A percentile compares a stretch with the other conserved stretches of the same genome.
These are phyloP conservation scores for Sitophilus oryzae DNA, from an alignment of 1,140 invertebrate genomes.

Conservation along the genomic window DNA sequence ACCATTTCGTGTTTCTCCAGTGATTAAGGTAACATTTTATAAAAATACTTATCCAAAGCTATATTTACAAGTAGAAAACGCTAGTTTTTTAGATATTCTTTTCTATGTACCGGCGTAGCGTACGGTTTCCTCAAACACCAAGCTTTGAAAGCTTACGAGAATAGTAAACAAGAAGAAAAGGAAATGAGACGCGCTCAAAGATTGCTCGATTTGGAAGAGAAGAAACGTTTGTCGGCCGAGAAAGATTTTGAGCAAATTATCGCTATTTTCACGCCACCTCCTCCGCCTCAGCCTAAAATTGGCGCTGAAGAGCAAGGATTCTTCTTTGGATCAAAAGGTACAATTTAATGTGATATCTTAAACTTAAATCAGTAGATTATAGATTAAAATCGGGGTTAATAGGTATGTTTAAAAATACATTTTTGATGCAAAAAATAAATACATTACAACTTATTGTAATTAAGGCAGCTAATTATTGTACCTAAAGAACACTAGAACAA, in stretches of 20 bases:
- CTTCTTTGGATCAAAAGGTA: not conserved
- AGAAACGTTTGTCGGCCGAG: slow-evolving; percentile 11
- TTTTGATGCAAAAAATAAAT: too few relatives aligned
- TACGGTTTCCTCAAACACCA: slow-evolving; percentile 2
- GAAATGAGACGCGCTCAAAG: slow-evolving; percentile 5
- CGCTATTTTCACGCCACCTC: slow-evolving; percentile 13
- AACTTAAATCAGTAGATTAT: too few relatives aligned
- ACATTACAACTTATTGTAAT: too few relatives aligned
- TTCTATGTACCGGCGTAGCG: slow-evolving; percentile 9
- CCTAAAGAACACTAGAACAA: too few relatives aligned
- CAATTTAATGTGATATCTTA: not conserved
- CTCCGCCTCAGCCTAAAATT: not conserved
- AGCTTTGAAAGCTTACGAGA: slow-evolving; percentile 8
- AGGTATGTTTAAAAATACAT: too few relatives aligned
- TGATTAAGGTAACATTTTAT: slow-evolving; percentile 8
- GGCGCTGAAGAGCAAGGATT: not conserved
- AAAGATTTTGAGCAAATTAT: slow-evolving; percentile 17
- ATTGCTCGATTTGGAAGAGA: not conserved
- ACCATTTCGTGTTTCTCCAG: slow-evolving; percentile 3
- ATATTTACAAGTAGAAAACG: not conserved
- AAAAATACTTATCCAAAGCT: not conserved
- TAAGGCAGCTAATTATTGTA: too few relatives aligned
- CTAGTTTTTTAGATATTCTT: slow-evolving; percentile 20
- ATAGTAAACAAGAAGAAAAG: slow-evolving; percentile 4
- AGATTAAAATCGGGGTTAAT: too few relatives aligned